Base-by-base conservation (phyloP, 1,140 invertebrate species). In the Geopemphigus sp. region DNA sequence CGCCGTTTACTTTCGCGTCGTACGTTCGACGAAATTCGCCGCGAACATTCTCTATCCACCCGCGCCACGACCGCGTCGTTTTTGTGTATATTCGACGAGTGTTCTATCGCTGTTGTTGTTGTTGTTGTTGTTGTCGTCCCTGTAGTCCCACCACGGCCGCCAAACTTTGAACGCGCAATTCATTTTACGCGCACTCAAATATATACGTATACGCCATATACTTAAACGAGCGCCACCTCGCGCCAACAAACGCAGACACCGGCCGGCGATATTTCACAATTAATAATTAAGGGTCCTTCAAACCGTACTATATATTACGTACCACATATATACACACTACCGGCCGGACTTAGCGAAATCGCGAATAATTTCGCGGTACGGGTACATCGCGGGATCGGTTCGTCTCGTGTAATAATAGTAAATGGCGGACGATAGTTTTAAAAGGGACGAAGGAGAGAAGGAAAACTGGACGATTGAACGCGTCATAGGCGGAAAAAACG, bases 121-220 rank as follows among this genome's bases (percentile, higher is more conserved):
- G 10, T 72, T 54, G 68, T 72, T 53, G 22, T 53, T 53, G 17
- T 26, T 1, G 19, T 15, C 8, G 45, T 53, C 66, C 15, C 0
- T 14, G 39, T 66, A 19, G 32, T 66, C 22, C 45, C 66, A 19
- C 5, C 5, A 1, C 1, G 47, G 3, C 50, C 24, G 24, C 39
- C 39, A 24, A 72, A 72, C 47, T 72, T 72, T 72, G 68, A 72
- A 72, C 68, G 68, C n/a, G 50, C 39, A 45, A 66, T 29, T 14
- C 68, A 26, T 53, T 70, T 70, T 26, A 26, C 22, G 26, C 45
- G 15, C 45, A 47, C 57, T 17, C 59, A 61, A 14, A 56, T 8
- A 56, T 8, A n/a, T n/a, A 26, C 11, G 39, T 39, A 66, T 64
- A 64, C 32, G 26, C 59, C n/a, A 32, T 29, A 63, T 32, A 32